Base-by-base conservation (phyloP, 2,113 vertebrate species). In the Pseudopipra pipra region DNA sequence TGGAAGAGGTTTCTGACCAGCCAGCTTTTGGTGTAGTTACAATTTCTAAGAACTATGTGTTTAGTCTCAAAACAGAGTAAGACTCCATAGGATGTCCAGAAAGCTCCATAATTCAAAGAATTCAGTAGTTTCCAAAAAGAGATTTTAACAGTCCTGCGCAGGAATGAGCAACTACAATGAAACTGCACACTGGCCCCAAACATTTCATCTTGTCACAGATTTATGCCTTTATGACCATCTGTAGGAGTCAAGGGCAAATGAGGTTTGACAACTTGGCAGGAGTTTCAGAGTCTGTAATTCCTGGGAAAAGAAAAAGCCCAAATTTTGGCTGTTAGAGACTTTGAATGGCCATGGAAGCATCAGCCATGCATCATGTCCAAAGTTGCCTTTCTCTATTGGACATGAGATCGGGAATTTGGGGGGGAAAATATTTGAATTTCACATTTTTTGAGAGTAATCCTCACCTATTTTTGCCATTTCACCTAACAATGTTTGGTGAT, bases 371-470 rank as follows among this genome's bases (percentile, higher is more conserved):
- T 55, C 47, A 13, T 19, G 19, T 23, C 43, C 52, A 67, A 73
- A 83, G 22, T 6, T 12, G 1, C 7, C 15, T 12, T 20, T 52
- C 41, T 35, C 18, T 61, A 8, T 4, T 0, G 1, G 24, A 37
- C 1, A 3, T 9, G 8, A 73, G 39, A 67, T 1, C 1, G 12
- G 24, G 33, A 46, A 19, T 74, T 66, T 84, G 11, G 3, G 4
- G 24, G 22, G 66, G 24, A 89, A 78, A 85, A 35, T 8, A n/a
- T 37, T 22, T 67, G 5, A 61, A 63, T 56, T 75, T 61, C 31
- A 56, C 14, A 47, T 79, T 86, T 51, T 33, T 89, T 72, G 27
- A 72, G 52, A 78, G 19, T 10, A 72, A 72, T 44, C 13, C 6
- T 78, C 31, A 63, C 5, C 14, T 44, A n/a, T 66, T 73, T 89